phyloP scores from a whole-genome alignment of 2,888 invertebrate genomes.

The Lamellibrachia satsuma region DNA sequence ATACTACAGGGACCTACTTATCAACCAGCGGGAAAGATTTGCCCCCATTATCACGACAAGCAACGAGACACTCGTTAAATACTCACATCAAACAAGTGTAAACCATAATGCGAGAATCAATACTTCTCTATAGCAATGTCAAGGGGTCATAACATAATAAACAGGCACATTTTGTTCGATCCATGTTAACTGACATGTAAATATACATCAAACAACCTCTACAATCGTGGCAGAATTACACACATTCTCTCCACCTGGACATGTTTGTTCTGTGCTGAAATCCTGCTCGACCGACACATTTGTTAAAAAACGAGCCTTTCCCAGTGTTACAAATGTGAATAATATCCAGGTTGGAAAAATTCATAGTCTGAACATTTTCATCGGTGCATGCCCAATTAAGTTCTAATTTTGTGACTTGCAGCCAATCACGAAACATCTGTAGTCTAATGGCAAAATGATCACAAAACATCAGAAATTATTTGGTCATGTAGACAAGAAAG shows the following conservation, averaged over 20 bases:
- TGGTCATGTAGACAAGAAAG: not conserved
- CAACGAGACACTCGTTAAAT: constrained; percentile 1
- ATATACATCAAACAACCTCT: not conserved
- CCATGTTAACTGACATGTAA: not conserved
- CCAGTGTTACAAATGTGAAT: not conserved
- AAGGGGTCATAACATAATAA: not conserved
- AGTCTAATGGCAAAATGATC: not conserved
- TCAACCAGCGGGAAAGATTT: not conserved
- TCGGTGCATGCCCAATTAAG: not conserved
- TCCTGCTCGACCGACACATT: not conserved
- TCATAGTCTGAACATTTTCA: not conserved
- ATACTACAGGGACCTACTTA: not conserved
- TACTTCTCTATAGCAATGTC: constrained; percentile 13
- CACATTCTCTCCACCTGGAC: not conserved
- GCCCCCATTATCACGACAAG: constrained; percentile 8
- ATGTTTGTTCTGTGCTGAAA: not conserved
- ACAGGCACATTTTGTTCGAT: not conserved
- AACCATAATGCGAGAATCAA: not conserved
- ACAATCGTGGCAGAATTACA: not conserved
- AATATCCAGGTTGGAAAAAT: not conserved
- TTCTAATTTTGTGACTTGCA: not conserved
- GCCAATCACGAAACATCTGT: not conserved
- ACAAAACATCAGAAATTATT: not conserved
- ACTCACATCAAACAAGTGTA: not conserved
- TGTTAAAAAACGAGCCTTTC: not conserved